Base-by-base conservation (phyloP, 1,140 invertebrate species). In the Pantala flavescens region DNA sequence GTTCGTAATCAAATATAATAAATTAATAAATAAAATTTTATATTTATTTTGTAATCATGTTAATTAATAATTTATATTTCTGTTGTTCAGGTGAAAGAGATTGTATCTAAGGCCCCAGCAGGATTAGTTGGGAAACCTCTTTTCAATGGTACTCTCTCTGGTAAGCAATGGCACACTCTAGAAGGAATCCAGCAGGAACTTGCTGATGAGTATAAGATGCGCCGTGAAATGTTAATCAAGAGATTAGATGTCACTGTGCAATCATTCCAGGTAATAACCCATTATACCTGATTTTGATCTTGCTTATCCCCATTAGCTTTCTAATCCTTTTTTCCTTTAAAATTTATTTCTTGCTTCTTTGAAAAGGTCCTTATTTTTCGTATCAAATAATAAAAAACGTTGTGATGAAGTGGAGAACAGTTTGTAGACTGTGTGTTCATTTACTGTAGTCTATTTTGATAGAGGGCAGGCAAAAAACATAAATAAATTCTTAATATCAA, bases 161-260 rank as follows among this genome's bases (percentile, higher is more conserved):
- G 90, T 72, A 89, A 90, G 77, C 93, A 98, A 77, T 98, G 95
- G 95, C 84, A 90, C 55, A 82, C 88, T 14, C 78, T 98, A 1
- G 84, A 89, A 43, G 82, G 86, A 16, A 80, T 91, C 0, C 90
- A 94, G 78, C 82, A 86, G 10, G 88, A 93, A 76, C 84, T 97
- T 79, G 85, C 88, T 49, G 85, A 88, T 10, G 96, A 98, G 80
- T 98, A 96, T 80, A 86, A 87, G 79, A 85, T 93, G 63, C 84
- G 96, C 75, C 84, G 94, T 74, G 90, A 97, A 80, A 94, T 96
- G 87, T 87, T 98, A 77, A 82, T 97, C 0, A 96, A 94, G 76
- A 85, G 97, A 73, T 82, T 98, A 70, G 96, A 98, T 84, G 95
- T 96, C 55, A 98, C 96, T 5, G 89, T 98, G 79, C 93, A 96